Evolutionary conservation across 2,113 vertebrate species (phyloP), one percentile per base, ranked within the genome.

Genomic region (Felis chaus): DNA sequence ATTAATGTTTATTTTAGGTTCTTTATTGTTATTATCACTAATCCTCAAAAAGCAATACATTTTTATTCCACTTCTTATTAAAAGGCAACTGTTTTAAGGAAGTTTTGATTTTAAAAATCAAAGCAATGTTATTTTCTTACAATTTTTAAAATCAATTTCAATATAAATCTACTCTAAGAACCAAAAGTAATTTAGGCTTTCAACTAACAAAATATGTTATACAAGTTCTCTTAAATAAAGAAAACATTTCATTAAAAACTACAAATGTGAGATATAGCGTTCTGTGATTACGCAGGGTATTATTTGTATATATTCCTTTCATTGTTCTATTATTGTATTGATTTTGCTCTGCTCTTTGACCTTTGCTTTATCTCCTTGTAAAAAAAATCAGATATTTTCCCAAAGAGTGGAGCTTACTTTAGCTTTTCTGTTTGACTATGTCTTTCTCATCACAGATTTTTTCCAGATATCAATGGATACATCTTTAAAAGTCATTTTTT

Each of bases 41-140:
- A 96, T 96, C 92, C 33, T 90, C n/a, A 61, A 88, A 95, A 94
- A 96, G 23, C 50, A 97, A 97, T 98, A 94, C 16, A 48, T 50
- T 97, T 93, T 97, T 92, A 85, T 78, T 71, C n/a, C 90, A 69
- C 4, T 87, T 91, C 94, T 93, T 96, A 94, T 95, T 88, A 95
- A 96, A 97, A 90, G 29, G 19, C 50, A 86, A 66, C 69, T 81
- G 0, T 92, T 95, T 95, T 84, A 90, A 90, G 68, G 23, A 79
- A 55, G 18, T 92, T 95, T 78, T 1, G 16, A 11, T 92, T 94
- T 93, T 79, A 78, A 89, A 95, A 89, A 76, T 55, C 29, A 90
- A 97, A 93, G 12, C 50, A 16, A 65, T 87, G 14, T 96, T 91
- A 10, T 41, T 71, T 81, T 94, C 23, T 89, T 94, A 63, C 0